Conservation (phyloP, 2,888 invertebrate species). For the Coelogynopora nodosa region DNA sequence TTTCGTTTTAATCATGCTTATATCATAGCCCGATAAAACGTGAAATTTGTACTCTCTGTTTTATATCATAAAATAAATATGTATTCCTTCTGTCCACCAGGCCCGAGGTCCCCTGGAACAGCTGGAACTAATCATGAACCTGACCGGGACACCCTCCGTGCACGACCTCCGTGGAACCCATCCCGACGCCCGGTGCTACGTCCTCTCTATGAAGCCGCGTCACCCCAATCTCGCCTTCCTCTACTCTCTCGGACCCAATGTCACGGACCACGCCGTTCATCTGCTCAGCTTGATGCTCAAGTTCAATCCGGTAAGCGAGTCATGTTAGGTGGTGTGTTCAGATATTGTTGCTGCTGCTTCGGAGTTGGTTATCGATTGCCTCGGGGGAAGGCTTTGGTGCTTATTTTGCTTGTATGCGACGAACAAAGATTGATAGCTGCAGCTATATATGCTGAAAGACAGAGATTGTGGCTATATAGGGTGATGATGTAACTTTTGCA, state of each 20-base stretch:
- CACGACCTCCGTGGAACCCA: slow-evolving; percentile 96
- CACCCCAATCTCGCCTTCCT: slow-evolving; percentile 61
- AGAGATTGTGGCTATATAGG: too few relatives aligned
- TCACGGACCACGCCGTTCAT: slow-evolving; percentile 95
- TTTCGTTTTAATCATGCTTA: too few relatives aligned
- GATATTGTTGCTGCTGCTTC: neutral
- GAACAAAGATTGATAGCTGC: neutral
- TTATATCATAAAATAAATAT: too few relatives aligned
- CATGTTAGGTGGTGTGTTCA: neutral
- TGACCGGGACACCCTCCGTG: slow-evolving; percentile 87
- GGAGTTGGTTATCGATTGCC: too few relatives aligned
- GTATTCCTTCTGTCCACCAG: too few relatives aligned
- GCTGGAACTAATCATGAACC: slow-evolving; percentile 92
- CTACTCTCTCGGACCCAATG: slow-evolving; percentile 71
- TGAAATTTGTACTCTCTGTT: too few relatives aligned
- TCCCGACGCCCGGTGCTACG: slow-evolving; percentile 68
- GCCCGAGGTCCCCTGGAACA: slow-evolving; percentile 60
- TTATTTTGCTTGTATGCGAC: neutral
- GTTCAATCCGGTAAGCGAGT: slow-evolving; percentile 87
- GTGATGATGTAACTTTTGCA: neutral
- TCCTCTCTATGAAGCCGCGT: neutral
- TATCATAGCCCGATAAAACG: too few relatives aligned
- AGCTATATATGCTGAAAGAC: too few relatives aligned
- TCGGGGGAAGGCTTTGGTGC: too few relatives aligned
- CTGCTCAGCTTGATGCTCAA: slow-evolving; percentile 92